Conservation (phyloP, 2,113 vertebrate genomes). For the Brachypteracias leptosomus region DNA sequence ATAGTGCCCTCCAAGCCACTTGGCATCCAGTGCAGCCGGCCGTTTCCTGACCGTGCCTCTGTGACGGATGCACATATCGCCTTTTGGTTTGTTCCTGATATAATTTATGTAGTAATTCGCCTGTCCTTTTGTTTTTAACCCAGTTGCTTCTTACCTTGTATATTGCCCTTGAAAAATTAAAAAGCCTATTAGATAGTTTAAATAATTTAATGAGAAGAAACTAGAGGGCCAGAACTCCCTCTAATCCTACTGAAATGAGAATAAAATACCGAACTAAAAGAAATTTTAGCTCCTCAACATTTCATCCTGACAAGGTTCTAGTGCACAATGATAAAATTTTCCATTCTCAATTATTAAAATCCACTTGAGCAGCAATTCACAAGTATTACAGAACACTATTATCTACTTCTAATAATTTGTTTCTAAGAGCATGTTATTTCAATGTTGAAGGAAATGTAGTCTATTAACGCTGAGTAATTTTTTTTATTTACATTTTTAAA, state of each 20-base stretch:
- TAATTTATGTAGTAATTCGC: not conserved
- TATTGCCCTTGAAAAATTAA: not conserved
- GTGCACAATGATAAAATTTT: not conserved
- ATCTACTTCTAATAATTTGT: not conserved
- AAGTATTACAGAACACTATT: not conserved
- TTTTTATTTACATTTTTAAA: not conserved
- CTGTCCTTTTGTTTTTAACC: not conserved
- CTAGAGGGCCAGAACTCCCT: not conserved
- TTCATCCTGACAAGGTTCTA: not conserved
- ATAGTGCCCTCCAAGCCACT: not conserved
- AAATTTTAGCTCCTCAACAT: not conserved
- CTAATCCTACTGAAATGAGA: not conserved
- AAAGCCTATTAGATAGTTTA: not conserved
- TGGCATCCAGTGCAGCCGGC: not conserved
- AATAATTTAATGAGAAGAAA: not conserved
- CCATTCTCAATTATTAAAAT: conserved; percentile 52
- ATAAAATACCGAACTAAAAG: not conserved
- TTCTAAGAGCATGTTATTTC: not conserved
- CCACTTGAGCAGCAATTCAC: not conserved
- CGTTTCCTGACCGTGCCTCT: not conserved
- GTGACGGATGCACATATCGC: not conserved
- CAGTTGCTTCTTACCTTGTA: not conserved
- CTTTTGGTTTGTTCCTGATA: not conserved
- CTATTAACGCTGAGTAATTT: not conserved
- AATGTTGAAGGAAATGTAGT: not conserved